These are phyloP conservation scores for Conchocele bisecta DNA, from an alignment of 2,888 invertebrate species.

Conservation along the genomic window DNA sequence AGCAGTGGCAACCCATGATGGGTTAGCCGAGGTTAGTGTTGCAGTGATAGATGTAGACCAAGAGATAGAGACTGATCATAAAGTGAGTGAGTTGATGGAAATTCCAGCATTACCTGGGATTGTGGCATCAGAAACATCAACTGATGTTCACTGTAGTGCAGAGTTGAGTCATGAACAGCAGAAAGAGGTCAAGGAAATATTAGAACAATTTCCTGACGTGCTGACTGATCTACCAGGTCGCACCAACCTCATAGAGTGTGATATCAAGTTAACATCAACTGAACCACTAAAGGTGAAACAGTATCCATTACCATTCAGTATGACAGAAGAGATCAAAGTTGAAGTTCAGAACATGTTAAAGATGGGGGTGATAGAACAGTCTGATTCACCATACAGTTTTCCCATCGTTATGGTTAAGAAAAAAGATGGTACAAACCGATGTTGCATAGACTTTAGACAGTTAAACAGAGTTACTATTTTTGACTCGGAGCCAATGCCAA, in stretches of 20 bases:
- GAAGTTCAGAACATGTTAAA: slow-evolving; percentile 40
- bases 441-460: slow-evolving; percentile 47
- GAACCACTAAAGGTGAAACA: slow-evolving; percentile 22
- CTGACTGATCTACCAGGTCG: slow-evolving; percentile 29
- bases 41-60: not conserved
- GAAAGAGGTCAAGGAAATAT: not conserved
- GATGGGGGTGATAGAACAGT: slow-evolving; percentile 45
- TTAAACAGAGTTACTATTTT: slow-evolving; percentile 52
- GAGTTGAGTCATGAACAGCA: slow-evolving; percentile 7
- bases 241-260: slow-evolving; percentile 17
- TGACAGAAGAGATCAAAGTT: slow-evolving; percentile 8
- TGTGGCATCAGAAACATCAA: not conserved
- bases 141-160: slow-evolving; percentile 3
- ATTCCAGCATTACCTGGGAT: not conserved
- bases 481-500: slow-evolving; percentile 54
- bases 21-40: slow-evolving; percentile 2
- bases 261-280: slow-evolving; percentile 19
- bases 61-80: not conserved
- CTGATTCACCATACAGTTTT: slow-evolving; percentile 41
- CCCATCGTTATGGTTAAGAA: slow-evolving; percentile 49
- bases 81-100: not conserved
- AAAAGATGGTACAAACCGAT: slow-evolving; percentile 42
- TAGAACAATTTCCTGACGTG: slow-evolving; percentile 16
- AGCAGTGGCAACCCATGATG: not conserved
- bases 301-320: slow-evolving; percentile 37